Evolutionary conservation across 2,888 invertebrate species (phyloP).

Genomic region (Rhamnusium bicolor): DNA sequence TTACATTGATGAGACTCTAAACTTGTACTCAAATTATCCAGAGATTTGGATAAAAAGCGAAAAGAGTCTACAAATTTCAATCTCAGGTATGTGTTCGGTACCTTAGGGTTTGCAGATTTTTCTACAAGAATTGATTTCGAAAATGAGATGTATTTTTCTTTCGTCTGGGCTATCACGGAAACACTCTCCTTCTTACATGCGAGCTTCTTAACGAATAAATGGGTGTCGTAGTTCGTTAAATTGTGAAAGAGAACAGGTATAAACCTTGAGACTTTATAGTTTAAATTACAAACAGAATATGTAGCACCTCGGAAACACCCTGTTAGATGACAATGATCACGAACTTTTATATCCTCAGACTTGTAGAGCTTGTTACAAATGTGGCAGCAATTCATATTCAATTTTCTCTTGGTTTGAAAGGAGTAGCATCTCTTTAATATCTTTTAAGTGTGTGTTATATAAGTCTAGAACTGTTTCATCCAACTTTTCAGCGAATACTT

Average conservation of each 20-base stretch:
- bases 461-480: background rate
- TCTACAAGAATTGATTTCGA: too few species aligned
- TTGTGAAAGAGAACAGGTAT: background rate
- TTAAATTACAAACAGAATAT: background rate
- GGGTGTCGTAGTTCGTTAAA: background rate
- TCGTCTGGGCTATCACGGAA: too few species aligned
- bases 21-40: too few species aligned
- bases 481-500: slow-evolving; percentile 8
- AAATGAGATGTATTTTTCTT: too few species aligned
- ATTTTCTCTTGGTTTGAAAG: background rate
- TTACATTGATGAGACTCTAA: too few species aligned
- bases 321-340: background rate
- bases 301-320: background rate
- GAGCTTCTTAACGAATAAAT: background rate
- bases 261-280: background rate
- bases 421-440: background rate
- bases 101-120: too few species aligned
- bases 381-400: background rate
- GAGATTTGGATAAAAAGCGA: too few species aligned
- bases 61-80: too few species aligned
- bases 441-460: background rate
- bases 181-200: too few species aligned
- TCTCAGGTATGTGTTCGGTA: too few species aligned
- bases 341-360: background rate
- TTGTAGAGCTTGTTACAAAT: background rate